Conservation (phyloP, 2,113 vertebrate genomes). For the Sebastes schlegelii region DNA sequence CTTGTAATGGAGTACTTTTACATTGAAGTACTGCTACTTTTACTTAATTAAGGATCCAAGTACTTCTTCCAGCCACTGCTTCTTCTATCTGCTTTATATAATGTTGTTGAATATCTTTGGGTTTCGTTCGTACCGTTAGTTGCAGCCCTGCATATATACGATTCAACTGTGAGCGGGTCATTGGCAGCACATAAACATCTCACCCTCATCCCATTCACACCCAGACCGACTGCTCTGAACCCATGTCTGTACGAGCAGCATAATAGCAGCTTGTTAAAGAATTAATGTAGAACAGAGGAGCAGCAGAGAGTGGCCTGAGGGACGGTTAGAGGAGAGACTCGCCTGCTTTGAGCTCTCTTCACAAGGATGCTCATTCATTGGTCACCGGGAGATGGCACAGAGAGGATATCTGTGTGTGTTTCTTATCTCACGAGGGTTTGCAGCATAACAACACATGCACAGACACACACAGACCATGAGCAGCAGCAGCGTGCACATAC, state of each 20-base stretch:
- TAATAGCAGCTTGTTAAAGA: conserved; percentile 73
- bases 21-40: not conserved
- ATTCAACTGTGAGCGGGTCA: not conserved
- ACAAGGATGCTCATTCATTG: conserved; percentile 78
- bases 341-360: conserved; percentile 61
- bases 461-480: not conserved
- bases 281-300: conserved; percentile 72
- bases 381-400: conserved; percentile 52
- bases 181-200: conserved; percentile 7
- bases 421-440: conserved; percentile 60
- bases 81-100: not conserved
- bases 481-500: not conserved
- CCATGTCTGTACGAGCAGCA: conserved; percentile 44
- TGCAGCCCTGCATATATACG: not conserved
- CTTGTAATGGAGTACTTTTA: not conserved
- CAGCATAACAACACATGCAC: not conserved
- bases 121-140: not conserved
- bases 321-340: conserved; percentile 51
- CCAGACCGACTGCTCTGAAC: conserved; percentile 4
- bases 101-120: not conserved
- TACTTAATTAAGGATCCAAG: not conserved
- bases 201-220: not conserved
- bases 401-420: conserved; percentile 56
- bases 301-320: conserved; percentile 68
- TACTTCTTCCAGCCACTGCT: not conserved